Base-by-base conservation (phyloP, 2,888 invertebrate species). In the Diachrysia chrysitis region DNA sequence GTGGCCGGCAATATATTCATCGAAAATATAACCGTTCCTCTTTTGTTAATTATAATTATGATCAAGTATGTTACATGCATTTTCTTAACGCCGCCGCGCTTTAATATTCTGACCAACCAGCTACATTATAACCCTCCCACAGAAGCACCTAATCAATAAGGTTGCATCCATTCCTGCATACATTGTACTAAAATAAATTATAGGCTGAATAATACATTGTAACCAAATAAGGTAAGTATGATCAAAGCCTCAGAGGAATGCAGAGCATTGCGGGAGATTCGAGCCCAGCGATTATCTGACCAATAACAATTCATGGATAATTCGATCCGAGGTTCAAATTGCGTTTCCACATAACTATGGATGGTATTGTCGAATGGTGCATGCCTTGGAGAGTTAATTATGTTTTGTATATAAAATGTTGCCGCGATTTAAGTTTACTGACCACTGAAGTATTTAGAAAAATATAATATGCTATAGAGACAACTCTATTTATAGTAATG, bases 231-330 rank as follows among this genome's bases (percentile, higher is more conserved):
- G 57, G 35, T 16, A 14, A 7, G 42, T 17, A 2, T 16, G 6
- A 12, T 19, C n/a, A n/a, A n/a, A n/a, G n/a, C n/a, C n/a, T n/a
- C 19, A 29, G 12, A 0, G 69, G 54, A 48, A 74, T 60, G 37
- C 37, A 32, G 10, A 21, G 19, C 21, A 51, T 51, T 51, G 21
- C 48, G 10, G 37, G 10, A n/a, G n/a, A 2, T 19, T 19, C 48
- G 5, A 21, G 21, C 19, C 48, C 48, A 9, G 3, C 32, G 10
- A 51, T 3, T 10, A 54, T 0, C 17, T 7, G 6, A 25, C 53
- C 37, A 75, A 71, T 59, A 59, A 56, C 37, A 16, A 37, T 58
- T 12, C 48, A 63, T 12, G 35, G n/a, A 42, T 71, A 57, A 53
- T 71, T 59, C 37, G 29, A 29, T 21, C 10, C 46, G 71, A 9